A percentile compares a stretch with the other conserved stretches of the same genome.
Evolutionary conservation across 1,140 invertebrate species (phyloP).

Genomic region (Drosophila sp.): DNA sequence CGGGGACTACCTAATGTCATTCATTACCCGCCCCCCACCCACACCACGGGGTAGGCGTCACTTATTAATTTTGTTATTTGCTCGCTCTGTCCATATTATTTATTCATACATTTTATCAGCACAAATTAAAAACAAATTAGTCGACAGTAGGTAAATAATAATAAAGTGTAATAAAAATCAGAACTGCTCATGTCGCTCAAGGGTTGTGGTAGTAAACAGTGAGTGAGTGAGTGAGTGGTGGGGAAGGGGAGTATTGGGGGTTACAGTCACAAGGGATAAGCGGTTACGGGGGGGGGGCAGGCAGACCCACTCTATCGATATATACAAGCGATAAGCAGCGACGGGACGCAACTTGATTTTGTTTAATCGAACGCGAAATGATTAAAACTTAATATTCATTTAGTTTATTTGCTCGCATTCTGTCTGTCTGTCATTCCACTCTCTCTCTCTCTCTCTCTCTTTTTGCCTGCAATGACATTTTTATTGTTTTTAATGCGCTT

Average conservation of each 20-base stretch:
- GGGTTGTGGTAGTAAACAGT: background rate
- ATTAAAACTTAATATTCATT: constrained; percentile 70
- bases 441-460: constrained; percentile 9
- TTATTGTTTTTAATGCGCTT: constrained; percentile 79
- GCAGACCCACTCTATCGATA: constrained; percentile 44
- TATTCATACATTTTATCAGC: constrained; percentile 78
- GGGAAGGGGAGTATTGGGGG: background rate
- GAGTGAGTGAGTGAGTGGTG: background rate
- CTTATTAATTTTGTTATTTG: constrained; percentile 78
- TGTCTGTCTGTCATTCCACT: background rate
- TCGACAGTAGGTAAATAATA: constrained; percentile 80
- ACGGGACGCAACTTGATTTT: constrained; percentile 48
- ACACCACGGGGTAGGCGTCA: constrained; percentile 20
- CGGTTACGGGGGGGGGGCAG: background rate
- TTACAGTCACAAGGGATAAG: background rate
- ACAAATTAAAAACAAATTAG: constrained; percentile 81
- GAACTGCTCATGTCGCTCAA: constrained; percentile 24
- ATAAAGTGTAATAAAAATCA: constrained; percentile 80
- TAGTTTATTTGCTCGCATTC: constrained; percentile 34
- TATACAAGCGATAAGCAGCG: constrained; percentile 56
- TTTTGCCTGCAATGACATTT: constrained; percentile 61
- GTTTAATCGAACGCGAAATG: constrained; percentile 62
- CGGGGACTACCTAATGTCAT: constrained; percentile 69
- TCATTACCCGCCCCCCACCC: constrained; percentile 36
- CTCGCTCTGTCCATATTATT: constrained; percentile 60